Base-by-base conservation (phyloP, 1,140 invertebrate genomes). In the Meloidogyne exigua region DNA sequence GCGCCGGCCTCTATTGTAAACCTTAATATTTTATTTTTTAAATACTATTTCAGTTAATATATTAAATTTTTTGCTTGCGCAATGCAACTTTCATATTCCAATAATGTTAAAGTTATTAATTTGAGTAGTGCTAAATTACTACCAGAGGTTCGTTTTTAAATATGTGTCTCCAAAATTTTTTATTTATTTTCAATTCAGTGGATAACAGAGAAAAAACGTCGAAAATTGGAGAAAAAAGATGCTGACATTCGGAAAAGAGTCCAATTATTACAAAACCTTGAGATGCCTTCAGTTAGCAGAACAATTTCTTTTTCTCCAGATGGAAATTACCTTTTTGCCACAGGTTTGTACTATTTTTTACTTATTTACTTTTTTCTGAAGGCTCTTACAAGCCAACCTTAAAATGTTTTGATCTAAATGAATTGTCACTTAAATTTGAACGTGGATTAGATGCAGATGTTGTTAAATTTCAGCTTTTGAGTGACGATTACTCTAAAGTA, bases 101-200 rank as follows among this genome's bases (percentile, higher is more conserved):
- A 98, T 90, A 93, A 97, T 90, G 91, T 98, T 3, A 98, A 98
- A 90, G 96, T 98, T 74, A 98, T 98, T 88, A 98, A 98, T 90
- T 89, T 98, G 26, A 97, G 94, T 89, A 92, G 93, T 79, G 95
- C 95, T 78, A 98, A 96, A 90, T 94, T 94, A 42, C 89, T 98
- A 77, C 96, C 96, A 73, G 95, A 98, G 88, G 94, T 96, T 91
- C 91, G 80, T 72, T 26, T 75, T 42, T 77, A 75, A 23, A 42
- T 4, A 78, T 23, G n/a, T 70, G 82, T 77, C n/a, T n/a, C n/a
- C n/a, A n/a, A n/a, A 78, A 75, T 13, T 64, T 68, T 77, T 75
- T 63, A 44, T 78, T 21, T 70, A 72, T 66, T 76, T 77, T 76
- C 76, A 83, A 91, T 91, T 76, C 85, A 96, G 94, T 98, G 95